Base-by-base conservation (phyloP, 2,888 invertebrate genomes). In the Tetanocera ferruginea region DNA sequence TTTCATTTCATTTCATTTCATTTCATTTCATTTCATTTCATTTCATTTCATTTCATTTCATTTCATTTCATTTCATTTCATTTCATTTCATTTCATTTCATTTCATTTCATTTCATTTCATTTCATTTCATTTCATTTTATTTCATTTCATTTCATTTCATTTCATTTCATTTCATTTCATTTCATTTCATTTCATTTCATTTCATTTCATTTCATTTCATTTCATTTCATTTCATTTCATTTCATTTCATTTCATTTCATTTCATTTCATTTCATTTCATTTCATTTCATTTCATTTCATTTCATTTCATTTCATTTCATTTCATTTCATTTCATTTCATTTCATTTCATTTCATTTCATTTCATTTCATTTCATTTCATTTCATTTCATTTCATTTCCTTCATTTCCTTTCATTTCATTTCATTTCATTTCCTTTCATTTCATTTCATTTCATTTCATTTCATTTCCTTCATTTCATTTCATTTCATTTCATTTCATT, bases 341-440 rank as follows among this genome's bases (percentile, higher is more conserved):
- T 66, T 66, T 66, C 31, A 66, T 66, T 66, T 66, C 60, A 66
- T 66, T 66, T 66, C 31, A 66, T 66, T 66, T 66, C n/a, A 66
- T 5, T 66, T 66, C n/a, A 37, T 66, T 66, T 66, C n/a, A 66
- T 66, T 66, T 66, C n/a, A 66, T 66, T 66, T 66, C n/a, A 66
- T 66, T 66, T 66, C n/a, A 66, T 66, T 66, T 66, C 31, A 66
- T 66, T 66, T 66, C 31, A 37, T 66, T 66, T 66, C 25, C n/a
- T 66, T 66, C 31, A 66, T 66, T 66, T 66, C 31, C 19, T 66
- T 66, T 66, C 31, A 66, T 34, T 28, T 66, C 31, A 66, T 66
- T 66, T 66, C n/a, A 66, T 66, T 66, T 66, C n/a, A 66, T 66
- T 66, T 66, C n/a, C 19, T 66, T 66, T 66, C n/a, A 66, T 66